Base-by-base conservation (phyloP, 2,113 vertebrate species). In the Scophthalmus maximus region DNA sequence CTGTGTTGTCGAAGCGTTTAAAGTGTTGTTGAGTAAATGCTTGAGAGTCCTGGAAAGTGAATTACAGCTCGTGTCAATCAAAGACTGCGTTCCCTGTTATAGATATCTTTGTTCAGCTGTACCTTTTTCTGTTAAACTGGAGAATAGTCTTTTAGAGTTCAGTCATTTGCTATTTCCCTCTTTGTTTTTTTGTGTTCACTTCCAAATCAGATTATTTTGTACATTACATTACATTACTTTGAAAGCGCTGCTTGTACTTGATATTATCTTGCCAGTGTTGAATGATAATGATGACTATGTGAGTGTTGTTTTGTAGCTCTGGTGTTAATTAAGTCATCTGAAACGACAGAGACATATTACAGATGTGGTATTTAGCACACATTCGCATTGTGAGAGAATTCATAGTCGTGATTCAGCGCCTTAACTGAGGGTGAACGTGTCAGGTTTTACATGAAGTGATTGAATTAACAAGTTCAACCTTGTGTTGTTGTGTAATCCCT, bases 401-500 rank as follows among this genome's bases (percentile, higher is more conserved):
- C n/a, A 58, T 22, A 40, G 4, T 46, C 30, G 53, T 7, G 0
- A 76, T 70, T 71, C 29, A 34, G 70, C 64, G 18, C 23, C 20
- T 30, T 18, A 50, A 71, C 30, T 53, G 34, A 30, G 57, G 51
- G 26, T 40, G 64, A 71, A 81, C 51, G 47, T 79, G 76, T 72
- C 62, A 62, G 20, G 29, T 83, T 81, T 81, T 59, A 58, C 47
- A 73, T 79, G 20, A n/a, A 46, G 67, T 61, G 70, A 87, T 81
- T 85, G 55, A 88, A 87, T 90, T 87, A 86, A 62, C 12, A 38
- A 75, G 53, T 66, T 74, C 53, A 56, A 60, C 44, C 76, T 50
- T 58, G 42, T 53, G 68, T 51, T 87, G 79, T 75, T 78, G 73
- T 70, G 76, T 83, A 90, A 89, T 91, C 86, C 71, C 55, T 57